Conservation (phyloP, 37 sponge, comb jelly and placozoan genomes). For the Halisarca cf. caerulea region DNA sequence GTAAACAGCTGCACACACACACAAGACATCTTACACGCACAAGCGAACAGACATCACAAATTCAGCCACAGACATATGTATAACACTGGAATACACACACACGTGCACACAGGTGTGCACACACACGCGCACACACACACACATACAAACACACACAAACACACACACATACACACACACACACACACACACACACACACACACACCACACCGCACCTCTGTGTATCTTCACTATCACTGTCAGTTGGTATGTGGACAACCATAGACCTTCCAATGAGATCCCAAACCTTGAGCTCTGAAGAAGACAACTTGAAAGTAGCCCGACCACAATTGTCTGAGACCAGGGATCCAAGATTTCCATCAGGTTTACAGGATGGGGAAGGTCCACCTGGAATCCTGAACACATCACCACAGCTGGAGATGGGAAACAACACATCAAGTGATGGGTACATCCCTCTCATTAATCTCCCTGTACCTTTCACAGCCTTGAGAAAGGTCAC, state of each 20-base stretch:
- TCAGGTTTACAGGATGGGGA: not conserved
- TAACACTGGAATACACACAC: too few species aligned
- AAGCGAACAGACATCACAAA: too few species aligned
- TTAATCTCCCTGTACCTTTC: conserved; percentile 42
- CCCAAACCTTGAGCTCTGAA: conserved; percentile 50
- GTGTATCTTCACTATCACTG: not conserved
- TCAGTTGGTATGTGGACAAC: conserved; percentile 41
- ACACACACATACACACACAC: too few species aligned
- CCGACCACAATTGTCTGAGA: conserved; percentile 41
- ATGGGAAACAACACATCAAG: not conserved
- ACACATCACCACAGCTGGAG: conserved; percentile 78
- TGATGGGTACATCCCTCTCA: not conserved
- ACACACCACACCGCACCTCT: too few species aligned
- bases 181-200: too few species aligned
- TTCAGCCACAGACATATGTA: not conserved
- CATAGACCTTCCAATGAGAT: conserved; percentile 78
- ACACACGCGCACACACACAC: too few species aligned
- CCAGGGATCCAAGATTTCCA: conserved; percentile 45
- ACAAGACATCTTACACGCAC: too few species aligned
- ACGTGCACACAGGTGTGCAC: too few species aligned
- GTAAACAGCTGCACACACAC: too few species aligned
- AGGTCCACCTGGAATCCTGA: too few species aligned
- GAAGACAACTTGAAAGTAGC: conserved; percentile 47
- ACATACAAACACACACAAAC: too few species aligned
- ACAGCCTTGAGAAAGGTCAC: conserved; percentile 77